Percentiles rank a stretch among this genome's conserved stretches.
These are phyloP conservation scores for Phyllotreta cruciferae DNA, from an alignment of 2,888 invertebrate genomes.

Conservation along the genomic window DNA sequence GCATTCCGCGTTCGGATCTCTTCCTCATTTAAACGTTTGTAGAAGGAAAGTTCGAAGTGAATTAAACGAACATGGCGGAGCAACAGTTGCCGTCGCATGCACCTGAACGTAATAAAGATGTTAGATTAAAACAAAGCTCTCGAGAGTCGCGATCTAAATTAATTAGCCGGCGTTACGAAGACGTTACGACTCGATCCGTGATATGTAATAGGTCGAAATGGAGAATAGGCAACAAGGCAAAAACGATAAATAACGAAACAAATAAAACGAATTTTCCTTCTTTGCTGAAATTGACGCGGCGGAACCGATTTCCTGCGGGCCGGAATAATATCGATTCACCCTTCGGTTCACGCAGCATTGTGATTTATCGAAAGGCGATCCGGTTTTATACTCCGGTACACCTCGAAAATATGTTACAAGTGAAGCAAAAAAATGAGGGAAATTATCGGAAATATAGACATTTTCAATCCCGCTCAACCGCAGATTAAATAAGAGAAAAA, in stretches of 20 bases:
- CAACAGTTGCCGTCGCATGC: constrained; percentile 43
- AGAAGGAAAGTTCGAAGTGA: constrained; percentile 36
- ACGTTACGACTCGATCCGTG: constrained; percentile 34
- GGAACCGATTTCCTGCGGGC: too few relatives aligned
- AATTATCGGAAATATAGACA: constrained; percentile 13
- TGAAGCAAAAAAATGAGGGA: constrained; percentile 28
- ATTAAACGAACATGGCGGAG: constrained; percentile 44
- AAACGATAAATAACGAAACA: constrained; percentile 17
- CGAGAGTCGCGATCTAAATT: constrained; percentile 49
- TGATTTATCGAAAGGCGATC: constrained; percentile 54
- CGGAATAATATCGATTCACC: too few relatives aligned
- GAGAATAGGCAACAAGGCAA: constrained; percentile 39
- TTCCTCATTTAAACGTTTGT: background rate
- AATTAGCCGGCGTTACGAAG: constrained; percentile 51
- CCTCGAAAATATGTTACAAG: constrained; percentile 49
- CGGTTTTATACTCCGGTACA: constrained; percentile 51
- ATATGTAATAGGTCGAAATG: constrained; percentile 49
- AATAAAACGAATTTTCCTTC: too few relatives aligned
- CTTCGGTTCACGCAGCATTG: constrained; percentile 40
- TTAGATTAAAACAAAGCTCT: constrained; percentile 48
- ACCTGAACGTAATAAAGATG: constrained; percentile 46
- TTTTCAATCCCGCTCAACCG: background rate
- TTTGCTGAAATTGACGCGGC: too few relatives aligned
- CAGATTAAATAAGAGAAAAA: background rate
- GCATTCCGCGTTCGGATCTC: too few relatives aligned